Base-by-base conservation (phyloP, 2,888 invertebrate genomes). In the Tortricodes alternella region DNA sequence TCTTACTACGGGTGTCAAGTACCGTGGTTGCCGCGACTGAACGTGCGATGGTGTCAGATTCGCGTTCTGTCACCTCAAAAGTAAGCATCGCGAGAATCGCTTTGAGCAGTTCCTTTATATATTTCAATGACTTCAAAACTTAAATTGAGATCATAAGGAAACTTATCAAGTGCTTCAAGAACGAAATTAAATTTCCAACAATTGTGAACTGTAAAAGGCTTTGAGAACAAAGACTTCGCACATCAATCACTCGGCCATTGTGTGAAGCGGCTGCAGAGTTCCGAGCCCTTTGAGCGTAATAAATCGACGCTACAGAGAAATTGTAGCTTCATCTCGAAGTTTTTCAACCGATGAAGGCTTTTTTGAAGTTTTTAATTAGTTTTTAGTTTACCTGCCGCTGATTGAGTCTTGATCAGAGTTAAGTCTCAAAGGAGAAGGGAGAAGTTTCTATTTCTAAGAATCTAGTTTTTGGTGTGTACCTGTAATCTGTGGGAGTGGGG, bases 291-390 rank as follows among this genome's bases (percentile, higher is more conserved):
- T 58, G 50, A 58, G 58, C 38, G 53, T 60, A 53, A 53, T 53
- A 46, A 60, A 60, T 58, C 58, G 58, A 50, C 46, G 53, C 29
- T 39, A 60, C 58, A 46, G 49, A 58, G 55, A 57, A 61, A 61
- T 56, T 56, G 59, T 50, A 44, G 52, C 52, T 57, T 52, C 48
- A 52, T 56, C 51, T 23, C 13, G 13, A 39, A 55, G 41, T 34
- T 53, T 37, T 41, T 48, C 43, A 46, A 34, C 9, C n/a, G 13
- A 23, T 46, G 23, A 46, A 32, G 37, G 32, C 23, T 43, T 46
- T 53, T 53, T 44, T 56, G 49, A 56, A 56, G 49, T 43, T 18
- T 39, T 32, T 49, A 55, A 55, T 55, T 55, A 50, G 23, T 44
- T 50, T 50, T 50, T 37, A 50, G 43, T 50, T 55, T 41, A 39